Evolutionary conservation across 1,140 invertebrate genomes (phyloP), one percentile per base, ranked within the genome.

Genomic region (Cotesia vestalis): DNA sequence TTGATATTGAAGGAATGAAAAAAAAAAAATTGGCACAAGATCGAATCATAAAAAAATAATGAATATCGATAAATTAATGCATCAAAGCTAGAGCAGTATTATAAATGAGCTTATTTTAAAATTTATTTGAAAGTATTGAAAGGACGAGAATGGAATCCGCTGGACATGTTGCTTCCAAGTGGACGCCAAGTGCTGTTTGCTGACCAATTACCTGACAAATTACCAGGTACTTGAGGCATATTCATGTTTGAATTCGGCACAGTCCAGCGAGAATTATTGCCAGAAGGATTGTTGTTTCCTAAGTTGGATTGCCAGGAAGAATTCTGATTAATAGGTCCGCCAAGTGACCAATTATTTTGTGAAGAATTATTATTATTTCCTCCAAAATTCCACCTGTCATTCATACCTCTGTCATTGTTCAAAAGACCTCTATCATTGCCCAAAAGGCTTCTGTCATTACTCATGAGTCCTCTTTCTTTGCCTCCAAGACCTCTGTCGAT

Each of bases 201-300:
- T 27, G 52, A 34, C 66, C 66, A 67, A 55, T 67, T 67, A 12
- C 17, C 27, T 9, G 20, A 40, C 14, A 14, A 36, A 52, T 53
- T 35, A 4, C 8, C 14, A 12, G 51, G 14, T 34, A 6, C 17
- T 36, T 14, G 46, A 52, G 8, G n/a, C 27, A 38, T 20, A 8
- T 51, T 17, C 14, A 36, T 9, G 4, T 12, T 17, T 6, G 17
- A 51, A 67, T 35, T 55, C 9, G 66, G 14, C 3, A n/a, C 12
- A 34, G 9, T 36, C 66, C 66, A 67, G 34, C 66, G 66, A 4
- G 62, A 5, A 55, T 35, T 67, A n/a, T 36, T 67, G 4, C n/a
- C 34, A 12, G 35, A 4, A 55, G 35, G 12, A 55, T 53, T 14
- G 53, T 53, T 67, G 40, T 20, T 64, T 14, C 14, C 40, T n/a